Evolutionary conservation across 2,113 vertebrate species (phyloP).

Genomic region (Atlantisia rogersi): DNA sequence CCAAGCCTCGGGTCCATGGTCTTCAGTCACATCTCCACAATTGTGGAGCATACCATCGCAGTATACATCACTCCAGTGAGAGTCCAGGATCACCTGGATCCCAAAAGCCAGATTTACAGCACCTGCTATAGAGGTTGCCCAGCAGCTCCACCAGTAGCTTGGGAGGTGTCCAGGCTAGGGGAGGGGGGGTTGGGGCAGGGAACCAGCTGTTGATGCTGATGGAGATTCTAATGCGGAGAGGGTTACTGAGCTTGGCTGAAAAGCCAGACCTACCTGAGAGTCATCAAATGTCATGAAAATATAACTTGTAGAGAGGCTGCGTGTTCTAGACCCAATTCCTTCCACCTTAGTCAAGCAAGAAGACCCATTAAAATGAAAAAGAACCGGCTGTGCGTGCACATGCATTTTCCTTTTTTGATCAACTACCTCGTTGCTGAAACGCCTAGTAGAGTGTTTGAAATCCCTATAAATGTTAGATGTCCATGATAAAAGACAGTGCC

Average conservation of each 20-base stretch:
- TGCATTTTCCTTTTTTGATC: conserved; percentile 28
- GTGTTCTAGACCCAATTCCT: not conserved
- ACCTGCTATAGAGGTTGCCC: not conserved
- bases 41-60: rapidly evolving
- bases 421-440: not conserved
- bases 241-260: not conserved
- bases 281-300: not conserved
- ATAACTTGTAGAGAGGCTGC: not conserved
- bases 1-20: not conserved
- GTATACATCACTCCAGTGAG: not conserved
- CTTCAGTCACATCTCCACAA: not conserved
- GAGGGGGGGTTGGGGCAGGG: not conserved
- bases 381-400: not conserved
- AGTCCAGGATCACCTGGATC: not conserved
- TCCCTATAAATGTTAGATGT: conserved; percentile 14
- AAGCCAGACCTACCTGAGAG: not conserved
- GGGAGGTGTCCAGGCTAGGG: not conserved
- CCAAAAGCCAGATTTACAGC: not conserved
- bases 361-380: conserved; percentile 32
- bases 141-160: not conserved
- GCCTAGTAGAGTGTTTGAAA: not conserved
- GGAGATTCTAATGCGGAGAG: not conserved
- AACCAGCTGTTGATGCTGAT: not conserved
- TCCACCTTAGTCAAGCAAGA: conserved; percentile 16
- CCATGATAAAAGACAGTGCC: conserved; percentile 33